A percentile compares a stretch with the other conserved stretches of the same genome.
Conservation (phyloP, 2,113 vertebrate species). For the Hylia prasina region DNA sequence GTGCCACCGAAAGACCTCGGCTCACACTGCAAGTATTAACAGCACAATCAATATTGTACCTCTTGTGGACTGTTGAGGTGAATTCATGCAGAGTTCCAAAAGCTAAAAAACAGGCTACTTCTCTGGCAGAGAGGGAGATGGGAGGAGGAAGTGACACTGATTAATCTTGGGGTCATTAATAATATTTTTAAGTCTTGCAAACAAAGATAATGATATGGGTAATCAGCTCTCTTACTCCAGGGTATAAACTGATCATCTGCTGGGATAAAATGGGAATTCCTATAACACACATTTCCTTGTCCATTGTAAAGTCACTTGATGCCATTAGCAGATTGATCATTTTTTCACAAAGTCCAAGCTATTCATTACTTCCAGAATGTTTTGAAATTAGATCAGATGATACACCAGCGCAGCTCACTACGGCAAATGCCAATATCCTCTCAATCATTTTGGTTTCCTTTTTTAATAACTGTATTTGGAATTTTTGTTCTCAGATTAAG, state of each 20-base stretch:
- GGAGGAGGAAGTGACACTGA: background rate
- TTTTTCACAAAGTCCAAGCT: background rate
- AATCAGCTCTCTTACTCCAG: slow-evolving; percentile 14
- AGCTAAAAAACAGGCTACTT: background rate
- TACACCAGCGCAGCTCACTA: background rate
- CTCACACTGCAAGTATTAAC: background rate
- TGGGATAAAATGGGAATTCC: slow-evolving; percentile 23
- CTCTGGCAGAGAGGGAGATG: background rate
- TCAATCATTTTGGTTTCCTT: background rate
- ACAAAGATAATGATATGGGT: background rate
- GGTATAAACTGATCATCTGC: slow-evolving; percentile 12
- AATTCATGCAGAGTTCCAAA: background rate
- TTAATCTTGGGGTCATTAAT: background rate
- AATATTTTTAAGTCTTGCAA: slow-evolving; percentile 21
- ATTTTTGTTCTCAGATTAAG: background rate
- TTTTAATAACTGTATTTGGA: background rate
- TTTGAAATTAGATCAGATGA: slow-evolving; percentile 15
- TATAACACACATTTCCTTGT: slow-evolving; percentile 29
- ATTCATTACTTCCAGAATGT: slow-evolving; percentile 17
- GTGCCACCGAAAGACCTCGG: background rate
- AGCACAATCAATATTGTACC: background rate
- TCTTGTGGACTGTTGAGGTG: background rate
- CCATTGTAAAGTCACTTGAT: background rate
- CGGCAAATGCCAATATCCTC: background rate
- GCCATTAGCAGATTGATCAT: slow-evolving; percentile 19